Base-by-base conservation (phyloP, 2,113 vertebrate species). In the Egretta garzetta region DNA sequence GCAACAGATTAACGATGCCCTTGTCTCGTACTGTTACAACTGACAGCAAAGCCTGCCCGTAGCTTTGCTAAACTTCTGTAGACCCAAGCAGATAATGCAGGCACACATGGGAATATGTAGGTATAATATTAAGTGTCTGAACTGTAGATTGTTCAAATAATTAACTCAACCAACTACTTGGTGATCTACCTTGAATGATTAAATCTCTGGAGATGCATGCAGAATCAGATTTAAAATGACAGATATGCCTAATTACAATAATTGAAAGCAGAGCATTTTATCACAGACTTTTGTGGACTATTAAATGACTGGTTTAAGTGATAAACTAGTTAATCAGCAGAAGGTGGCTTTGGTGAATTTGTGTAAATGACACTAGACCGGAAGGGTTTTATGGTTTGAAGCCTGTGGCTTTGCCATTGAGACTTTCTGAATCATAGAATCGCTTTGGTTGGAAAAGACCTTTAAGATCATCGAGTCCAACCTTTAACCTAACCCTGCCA, bases 101-200 rank as follows among this genome's bases (percentile, higher is more conserved):
- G 74, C 32, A 60, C 82, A 52, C 86, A 23, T 53, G 90, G 90
- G 90, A 93, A 88, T 92, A 80, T 0, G 12, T 52, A 85, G 63
- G 50, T 90, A 75, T 76, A 72, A 82, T 64, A 96, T 56, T 82
- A 96, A 94, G 39, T 56, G 71, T 92, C 79, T 93, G 82, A 88
- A 90, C 10, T 80, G 58, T 60, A 90, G 53, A 90, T 90, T 82
- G 86, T 93, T 90, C 67, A 92, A 93, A 76, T 95, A 93, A 96
- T 96, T 92, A 93, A 67, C 80, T 93, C 84, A 95, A 53, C 73
- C 47, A 94, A 56, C 52, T 96, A 90, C 75, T 95, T 92, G 94
- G 67, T 93, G 94, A 88, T 96, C 86, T 92, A 83, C 75, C 75
- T 90, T 56, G 53, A 86, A 90, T 92, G 76, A 83, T 76, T 82